Evolutionary conservation across 2,113 vertebrate genomes (phyloP), one percentile per base, ranked within the genome.

Genomic region (Pagrus major): DNA sequence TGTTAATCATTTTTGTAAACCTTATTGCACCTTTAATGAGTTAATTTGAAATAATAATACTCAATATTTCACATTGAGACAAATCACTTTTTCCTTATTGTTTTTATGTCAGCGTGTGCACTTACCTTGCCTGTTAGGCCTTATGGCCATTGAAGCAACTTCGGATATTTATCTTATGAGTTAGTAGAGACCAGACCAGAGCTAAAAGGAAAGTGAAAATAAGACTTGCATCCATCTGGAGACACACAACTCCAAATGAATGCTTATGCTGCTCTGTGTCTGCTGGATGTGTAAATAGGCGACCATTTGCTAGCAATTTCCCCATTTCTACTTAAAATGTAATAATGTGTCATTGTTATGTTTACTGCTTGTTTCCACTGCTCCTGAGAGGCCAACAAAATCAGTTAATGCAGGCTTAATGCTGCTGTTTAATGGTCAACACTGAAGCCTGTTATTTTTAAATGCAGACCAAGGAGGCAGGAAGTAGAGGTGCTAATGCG

Each of bases 341-440:
- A 31, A 52, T 70, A 42, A 42, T 41, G 44, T 25, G 73, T 27
- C 16, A 35, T 42, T 15, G 67, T 55, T 44, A 33, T n/a, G 29
- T 55, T 23, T n/a, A 72, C 27, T 63, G 25, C 55, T 76, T 11
- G 21, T 46, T 65, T 46, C 18, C 29, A 33, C 69, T 64, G 58
- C 64, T 79, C 49, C 21, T 11, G 10, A n/a, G 60, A 27, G 0
- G 41, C 42, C 20, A 44, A 46, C 14, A 71, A 63, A 66, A 52
- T 20, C n/a, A 46, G 56, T 69, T 56, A 37, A 51, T 64, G 51
- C 11, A 58, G 27, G 35, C 54, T 71, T 79, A 75, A 61, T 71
- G 65, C 27, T 35, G 12, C 8, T 20, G 70, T 72, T 64, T 58
- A 83, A 79, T 33, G 44, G 46, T 46, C 23, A 31, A 25, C 47